Evolutionary conservation across 2,797 vertebrate species (phyloP).

Genomic region (Molossus molossus): DNA sequence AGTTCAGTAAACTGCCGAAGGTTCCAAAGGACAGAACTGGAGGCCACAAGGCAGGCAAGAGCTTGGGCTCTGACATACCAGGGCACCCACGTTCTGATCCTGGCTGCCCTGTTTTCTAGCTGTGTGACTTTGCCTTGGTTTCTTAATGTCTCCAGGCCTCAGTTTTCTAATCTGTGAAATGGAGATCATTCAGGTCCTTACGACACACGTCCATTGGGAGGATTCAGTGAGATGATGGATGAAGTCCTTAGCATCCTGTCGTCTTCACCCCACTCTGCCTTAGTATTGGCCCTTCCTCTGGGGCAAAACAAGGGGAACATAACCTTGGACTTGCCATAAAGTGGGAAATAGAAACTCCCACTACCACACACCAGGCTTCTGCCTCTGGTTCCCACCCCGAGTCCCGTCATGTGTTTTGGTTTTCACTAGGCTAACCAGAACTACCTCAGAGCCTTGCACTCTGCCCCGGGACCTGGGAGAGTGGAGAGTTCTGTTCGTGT

Average conservation of each 20-base stretch:
- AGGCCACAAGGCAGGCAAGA: not conserved
- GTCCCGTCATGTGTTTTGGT: not conserved
- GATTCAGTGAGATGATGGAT: not conserved
- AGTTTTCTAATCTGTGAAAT: not conserved
- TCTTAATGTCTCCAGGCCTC: not conserved
- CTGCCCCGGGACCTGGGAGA: not conserved
- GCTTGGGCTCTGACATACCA: not conserved
- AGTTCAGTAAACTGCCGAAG: not conserved
- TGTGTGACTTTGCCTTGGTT: not conserved
- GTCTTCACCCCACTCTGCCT: not conserved
- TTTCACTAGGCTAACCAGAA: not conserved
- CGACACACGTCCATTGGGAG: not conserved
- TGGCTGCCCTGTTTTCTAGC: not conserved
- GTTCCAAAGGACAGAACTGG: not conserved
- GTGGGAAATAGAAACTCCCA: not conserved
- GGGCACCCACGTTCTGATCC: not conserved
- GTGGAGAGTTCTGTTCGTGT: too few relatives aligned
- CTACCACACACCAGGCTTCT: not conserved
- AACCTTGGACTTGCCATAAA: not conserved
- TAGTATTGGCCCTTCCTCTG: not conserved
- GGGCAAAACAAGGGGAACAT: fast-evolving
- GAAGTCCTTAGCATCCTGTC: fast-evolving
- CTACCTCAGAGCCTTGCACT: not conserved
- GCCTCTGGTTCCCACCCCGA: not conserved
- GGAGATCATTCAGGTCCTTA: not conserved